phyloP scores from a whole-genome alignment of 2,797 vertebrate species.

The Spinus olivaceus region DNA sequence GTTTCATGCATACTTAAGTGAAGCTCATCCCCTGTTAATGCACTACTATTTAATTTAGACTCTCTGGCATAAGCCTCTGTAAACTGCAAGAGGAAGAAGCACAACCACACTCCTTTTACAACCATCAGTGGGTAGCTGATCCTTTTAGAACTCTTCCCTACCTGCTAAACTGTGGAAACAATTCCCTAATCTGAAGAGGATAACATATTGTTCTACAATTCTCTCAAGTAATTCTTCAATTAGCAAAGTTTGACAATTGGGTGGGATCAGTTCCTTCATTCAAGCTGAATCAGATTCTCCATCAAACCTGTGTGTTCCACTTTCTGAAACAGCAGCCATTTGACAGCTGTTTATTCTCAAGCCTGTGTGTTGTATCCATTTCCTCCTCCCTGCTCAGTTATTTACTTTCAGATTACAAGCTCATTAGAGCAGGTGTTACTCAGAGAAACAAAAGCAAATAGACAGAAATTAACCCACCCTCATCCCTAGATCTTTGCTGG shows the following conservation, averaged over 20 bases:
- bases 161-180: background rate
- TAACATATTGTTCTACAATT: background rate
- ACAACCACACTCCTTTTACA: background rate
- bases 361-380: background rate
- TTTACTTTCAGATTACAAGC: constrained; percentile 57
- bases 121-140: background rate
- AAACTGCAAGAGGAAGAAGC: background rate
- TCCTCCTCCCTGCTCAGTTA: constrained; percentile 38
- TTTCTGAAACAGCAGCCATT: background rate
- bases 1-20: background rate
- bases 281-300: background rate
- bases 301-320: background rate
- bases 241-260: background rate
- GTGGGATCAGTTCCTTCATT: constrained; percentile 3
- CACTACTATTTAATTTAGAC: background rate
- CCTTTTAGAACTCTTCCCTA: background rate
- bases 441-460: constrained; percentile 31
- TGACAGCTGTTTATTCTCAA: constrained; percentile 49
- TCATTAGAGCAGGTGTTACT: constrained; percentile 39
- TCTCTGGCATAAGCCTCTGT: background rate
- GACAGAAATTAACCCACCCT: background rate
- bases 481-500: background rate
- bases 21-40: background rate
- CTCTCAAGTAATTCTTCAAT: background rate
- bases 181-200: background rate